phyloP scores from a whole-genome alignment of 2,797 vertebrate species.

The Dryobates pubescens region DNA sequence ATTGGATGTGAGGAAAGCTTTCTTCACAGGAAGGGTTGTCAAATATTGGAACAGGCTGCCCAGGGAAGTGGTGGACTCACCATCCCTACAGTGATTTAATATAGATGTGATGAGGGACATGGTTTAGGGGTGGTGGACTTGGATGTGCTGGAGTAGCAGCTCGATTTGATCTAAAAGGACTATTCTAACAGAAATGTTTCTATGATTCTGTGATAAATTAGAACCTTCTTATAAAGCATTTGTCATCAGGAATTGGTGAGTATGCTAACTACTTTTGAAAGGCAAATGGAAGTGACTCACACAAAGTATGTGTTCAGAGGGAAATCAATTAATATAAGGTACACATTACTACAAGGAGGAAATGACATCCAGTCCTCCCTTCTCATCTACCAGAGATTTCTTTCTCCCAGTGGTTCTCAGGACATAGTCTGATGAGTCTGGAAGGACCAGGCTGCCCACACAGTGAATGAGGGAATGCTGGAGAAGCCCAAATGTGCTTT shows the following conservation, averaged over 20 bases:
- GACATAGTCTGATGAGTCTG: neutral
- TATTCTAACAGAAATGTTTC: no score
- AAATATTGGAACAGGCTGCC: no score
- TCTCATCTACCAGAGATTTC: neutral
- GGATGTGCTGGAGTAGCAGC: no score
- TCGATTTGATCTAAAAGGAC: no score
- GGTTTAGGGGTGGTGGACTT: no score
- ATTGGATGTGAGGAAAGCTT: no score
- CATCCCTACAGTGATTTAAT: no score
- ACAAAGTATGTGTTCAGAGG: neutral
- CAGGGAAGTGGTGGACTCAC: no score
- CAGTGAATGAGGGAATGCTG: fast-evolving
- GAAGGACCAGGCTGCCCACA: neutral
- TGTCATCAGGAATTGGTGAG: neutral
- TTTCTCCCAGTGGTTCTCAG: neutral
- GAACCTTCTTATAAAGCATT: neutral
- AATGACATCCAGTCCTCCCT: neutral
- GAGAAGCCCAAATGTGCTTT: neutral
- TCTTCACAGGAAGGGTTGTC: no score
- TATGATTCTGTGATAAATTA: neutral
- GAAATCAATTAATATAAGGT: neutral
- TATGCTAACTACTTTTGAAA: neutral
- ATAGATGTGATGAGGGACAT: no score
- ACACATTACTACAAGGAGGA: neutral
- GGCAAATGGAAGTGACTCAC: neutral